Base-by-base conservation (phyloP, 1,140 invertebrate genomes). In the Maniola jurtina region DNA sequence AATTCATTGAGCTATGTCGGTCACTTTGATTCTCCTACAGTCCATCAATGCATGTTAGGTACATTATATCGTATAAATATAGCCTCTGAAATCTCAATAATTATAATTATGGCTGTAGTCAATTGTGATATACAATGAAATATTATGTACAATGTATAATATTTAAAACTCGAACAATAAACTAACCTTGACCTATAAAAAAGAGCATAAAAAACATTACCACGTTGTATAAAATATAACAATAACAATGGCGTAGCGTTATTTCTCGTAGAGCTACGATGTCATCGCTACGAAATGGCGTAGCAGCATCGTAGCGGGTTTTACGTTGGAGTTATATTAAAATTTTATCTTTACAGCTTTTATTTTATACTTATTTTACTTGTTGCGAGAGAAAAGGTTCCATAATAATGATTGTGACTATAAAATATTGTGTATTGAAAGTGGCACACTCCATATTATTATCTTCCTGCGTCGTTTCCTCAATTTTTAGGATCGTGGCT, bases 221-320 rank as follows among this genome's bases (percentile, higher is more conserved):
- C 16, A 50, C 48, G 15, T 6, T 50, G 48, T 16, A 50, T 50
- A 56, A 63, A 56, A 61, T 54, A 61, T 54, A 54, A 14, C 42
- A 60, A 60, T 14, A 50, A 61, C 60, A 61, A 52, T 36, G 40
- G 62, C 40, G 40, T 47, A 47, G 62, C 38, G 54, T 57, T 57
- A 64, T 64, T 50, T 57, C 62, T 15, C 52, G 54, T 64, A 35
- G 62, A 16, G 62, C 50, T 64, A 64, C 52, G 38, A 16, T 52
- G 47, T 50, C 60, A 61, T 8, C 47, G 7, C 40, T 58, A 65
- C 64, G 57, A 65, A 59, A 65, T 25, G 48, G 48, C 64, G 59
- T 66, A 66, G 64, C 58, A 61, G 61, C 59, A 61, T 57, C 59
- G 59, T 67, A 67, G 65, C 59, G 54, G 42, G 61, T 67, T 61